Evolutionary conservation across 2,113 vertebrate genomes (phyloP).

Genomic region (Uria aalge): DNA sequence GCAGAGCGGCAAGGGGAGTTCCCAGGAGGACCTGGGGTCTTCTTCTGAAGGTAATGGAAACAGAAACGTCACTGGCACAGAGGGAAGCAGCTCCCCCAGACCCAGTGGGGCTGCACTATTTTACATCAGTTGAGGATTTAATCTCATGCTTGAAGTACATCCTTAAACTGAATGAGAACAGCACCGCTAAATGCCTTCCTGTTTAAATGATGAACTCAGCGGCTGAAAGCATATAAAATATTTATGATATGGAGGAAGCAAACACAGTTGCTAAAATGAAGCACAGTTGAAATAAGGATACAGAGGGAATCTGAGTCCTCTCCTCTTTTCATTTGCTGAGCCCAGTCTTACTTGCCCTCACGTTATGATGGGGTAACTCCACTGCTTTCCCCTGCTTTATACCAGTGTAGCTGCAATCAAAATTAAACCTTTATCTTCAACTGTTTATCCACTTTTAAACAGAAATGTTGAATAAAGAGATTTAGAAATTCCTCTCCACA

Average conservation of each 20-base stretch:
- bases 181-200: slow-evolving; percentile 11
- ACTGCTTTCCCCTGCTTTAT: neutral
- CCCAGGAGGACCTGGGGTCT: neutral
- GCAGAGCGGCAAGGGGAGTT: neutral
- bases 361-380: neutral
- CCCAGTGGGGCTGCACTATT: neutral
- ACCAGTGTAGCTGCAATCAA: neutral
- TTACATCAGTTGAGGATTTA: neutral
- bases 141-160: neutral
- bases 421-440: neutral
- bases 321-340: neutral
- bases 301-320: slow-evolving; percentile 4
- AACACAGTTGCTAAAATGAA: neutral
- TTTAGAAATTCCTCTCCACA: neutral
- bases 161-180: neutral
- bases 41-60: neutral
- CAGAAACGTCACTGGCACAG: neutral
- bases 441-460: neutral
- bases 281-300: slow-evolving; percentile 53
- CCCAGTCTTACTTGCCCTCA: neutral
- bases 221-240: slow-evolving; percentile 31
- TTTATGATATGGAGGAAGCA: neutral
- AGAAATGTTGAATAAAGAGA: neutral
- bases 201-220: neutral
- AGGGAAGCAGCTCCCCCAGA: neutral